phyloP scores from a whole-genome alignment of 2,888 invertebrate species.

The Scrobipalpa costella region DNA sequence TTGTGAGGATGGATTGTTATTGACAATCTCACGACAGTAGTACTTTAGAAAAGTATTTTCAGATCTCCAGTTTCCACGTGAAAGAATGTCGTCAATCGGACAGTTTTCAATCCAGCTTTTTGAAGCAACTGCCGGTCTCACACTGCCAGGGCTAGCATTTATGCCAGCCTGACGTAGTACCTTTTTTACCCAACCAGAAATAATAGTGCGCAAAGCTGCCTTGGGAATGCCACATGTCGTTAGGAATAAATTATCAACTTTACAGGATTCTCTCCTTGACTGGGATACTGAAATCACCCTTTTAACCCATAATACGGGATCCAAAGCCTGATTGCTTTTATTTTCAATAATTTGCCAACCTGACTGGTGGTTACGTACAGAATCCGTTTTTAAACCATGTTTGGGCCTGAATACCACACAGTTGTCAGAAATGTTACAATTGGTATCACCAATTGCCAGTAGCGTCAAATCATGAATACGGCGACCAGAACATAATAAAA shows the following conservation, averaged over 20 bases:
- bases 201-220: slow-evolving; percentile 27
- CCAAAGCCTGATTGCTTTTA: not conserved
- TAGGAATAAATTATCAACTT: slow-evolving; percentile 25
- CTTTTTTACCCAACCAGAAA: slow-evolving; percentile 30
- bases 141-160: slow-evolving; percentile 23
- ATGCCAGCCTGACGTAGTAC: slow-evolving; percentile 25
- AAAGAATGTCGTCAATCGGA: slow-evolving; percentile 23
- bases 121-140: slow-evolving; percentile 29
- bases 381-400: slow-evolving; percentile 38
- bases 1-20: no score
- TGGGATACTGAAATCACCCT: slow-evolving; percentile 5
- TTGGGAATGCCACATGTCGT: slow-evolving; percentile 21
- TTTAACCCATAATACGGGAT: slow-evolving; percentile 25
- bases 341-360: slow-evolving; percentile 31
- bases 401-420: slow-evolving; percentile 33
- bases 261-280: slow-evolving; percentile 14
- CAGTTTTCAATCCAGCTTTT: slow-evolving; percentile 25
- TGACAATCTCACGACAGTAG: slow-evolving; percentile 22
- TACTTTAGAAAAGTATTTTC: slow-evolving; percentile 22
- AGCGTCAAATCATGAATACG: slow-evolving; percentile 39
- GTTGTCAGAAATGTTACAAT: slow-evolving; percentile 1
- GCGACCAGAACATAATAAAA: slow-evolving; percentile 35
- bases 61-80: slow-evolving; percentile 14
- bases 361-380: slow-evolving; percentile 31
- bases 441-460: slow-evolving; percentile 21